Conservation (phyloP, 2,888 invertebrate species). For the Elmis aenea region DNA sequence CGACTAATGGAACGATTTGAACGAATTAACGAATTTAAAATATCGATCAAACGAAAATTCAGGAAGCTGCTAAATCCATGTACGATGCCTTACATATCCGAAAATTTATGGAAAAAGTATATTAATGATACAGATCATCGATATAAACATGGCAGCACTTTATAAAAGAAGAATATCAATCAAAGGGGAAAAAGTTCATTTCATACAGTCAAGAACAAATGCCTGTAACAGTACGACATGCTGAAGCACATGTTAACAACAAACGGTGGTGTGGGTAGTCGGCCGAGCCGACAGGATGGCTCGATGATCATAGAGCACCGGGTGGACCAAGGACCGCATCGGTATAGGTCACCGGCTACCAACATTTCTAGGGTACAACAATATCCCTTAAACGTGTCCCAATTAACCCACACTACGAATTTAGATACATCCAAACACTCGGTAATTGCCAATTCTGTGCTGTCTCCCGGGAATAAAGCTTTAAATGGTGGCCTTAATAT, state of each 20-base stretch:
- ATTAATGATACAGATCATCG: slow-evolving; percentile 34
- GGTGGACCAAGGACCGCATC: slow-evolving; percentile 33
- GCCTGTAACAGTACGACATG: slow-evolving; percentile 53
- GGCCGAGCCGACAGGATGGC: slow-evolving; percentile 46
- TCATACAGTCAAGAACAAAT: slow-evolving; percentile 15
- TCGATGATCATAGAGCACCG: slow-evolving; percentile 42
- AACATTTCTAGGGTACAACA: slow-evolving; percentile 45
- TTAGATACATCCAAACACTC: slow-evolving; percentile 64
- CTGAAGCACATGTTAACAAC: slow-evolving; percentile 65
- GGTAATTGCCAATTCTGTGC: slow-evolving; percentile 43
- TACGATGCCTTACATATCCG: too few species aligned
- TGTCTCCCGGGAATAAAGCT: slow-evolving; percentile 30
- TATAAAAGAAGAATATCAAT: slow-evolving; percentile 9
- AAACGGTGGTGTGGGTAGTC: slow-evolving; percentile 50
- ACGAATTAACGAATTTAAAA: too few species aligned
- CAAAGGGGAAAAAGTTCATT: slow-evolving; percentile 10
- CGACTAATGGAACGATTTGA: too few species aligned
- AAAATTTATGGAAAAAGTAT: slow-evolving; percentile 37
- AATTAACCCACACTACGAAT: slow-evolving; percentile 37
- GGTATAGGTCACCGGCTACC: slow-evolving; percentile 38
- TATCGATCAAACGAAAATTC: too few species aligned
- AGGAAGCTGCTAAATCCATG: too few species aligned
- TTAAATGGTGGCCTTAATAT: slow-evolving; percentile 57
- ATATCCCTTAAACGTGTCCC: slow-evolving; percentile 63
- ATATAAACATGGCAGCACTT: slow-evolving; percentile 24